Evolutionary conservation across 2,797 vertebrate genomes (phyloP), one percentile per base, ranked within the genome.

Genomic region (Aphelocoma californica): DNA sequence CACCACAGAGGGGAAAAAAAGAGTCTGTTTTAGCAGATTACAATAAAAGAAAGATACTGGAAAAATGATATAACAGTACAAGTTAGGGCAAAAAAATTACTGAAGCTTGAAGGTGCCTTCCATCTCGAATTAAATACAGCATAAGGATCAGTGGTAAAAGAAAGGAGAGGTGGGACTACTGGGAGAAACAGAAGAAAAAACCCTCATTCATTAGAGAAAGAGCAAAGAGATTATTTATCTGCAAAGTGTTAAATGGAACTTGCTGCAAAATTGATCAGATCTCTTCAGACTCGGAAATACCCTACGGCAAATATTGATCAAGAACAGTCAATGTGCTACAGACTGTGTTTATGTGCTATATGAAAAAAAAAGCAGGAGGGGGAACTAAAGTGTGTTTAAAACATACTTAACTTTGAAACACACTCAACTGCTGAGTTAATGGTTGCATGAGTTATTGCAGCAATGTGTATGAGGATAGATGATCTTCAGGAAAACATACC

Each of bases 401-500:
- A 95, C 20, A 90, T 31, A 85, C 62, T 84, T 89, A 95, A 65
- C 72, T 93, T 94, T 17, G 60, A 96, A 96, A 79, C 34, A 79
- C 42, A 82, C 53, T 81, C 36, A 77, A 28, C 25, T 47, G 58
- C 14, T 54, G 60, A 53, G 69, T 72, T 97, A 83, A 66, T 42
- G 81, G 90, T 44, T 53, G 62, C 26, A 80, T 56, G 66, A 96
- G 54, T 57, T 87, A 66, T 79, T 93, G 73, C 18, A 83, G 53
- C 23, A 34, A 62, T n/a, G 44, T 81, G 36, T 66, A 92, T 96
- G 96, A 97, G 93, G 73, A 83, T 56, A 95, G 92, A 95, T 93
- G 90, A 96, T 93, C 81, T 93, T 77, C 66, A 88, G 79, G 64
- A 96, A 97, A 98, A 98, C 98, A 95, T 98, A 99, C 99, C 99